A percentile compares a stretch with the other conserved stretches of the same genome.
These are phyloP conservation scores for Hecatera dysodea DNA, from an alignment of 2,888 invertebrate genomes.

Conservation along the genomic window DNA sequence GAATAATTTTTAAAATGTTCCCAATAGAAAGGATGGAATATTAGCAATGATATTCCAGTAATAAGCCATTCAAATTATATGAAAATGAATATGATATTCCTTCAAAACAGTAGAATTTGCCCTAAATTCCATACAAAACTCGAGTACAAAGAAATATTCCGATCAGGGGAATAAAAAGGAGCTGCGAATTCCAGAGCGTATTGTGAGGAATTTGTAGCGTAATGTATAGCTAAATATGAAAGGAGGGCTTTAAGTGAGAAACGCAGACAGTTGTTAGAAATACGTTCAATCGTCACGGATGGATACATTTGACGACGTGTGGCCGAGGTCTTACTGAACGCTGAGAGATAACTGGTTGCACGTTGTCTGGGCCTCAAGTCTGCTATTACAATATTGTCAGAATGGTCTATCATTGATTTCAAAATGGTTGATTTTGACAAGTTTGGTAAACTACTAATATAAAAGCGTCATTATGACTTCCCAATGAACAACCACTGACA, in stretches of 20 bases:
- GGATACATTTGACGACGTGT: not conserved
- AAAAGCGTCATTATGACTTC: no score
- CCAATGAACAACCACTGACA: no score
- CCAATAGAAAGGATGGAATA: not conserved
- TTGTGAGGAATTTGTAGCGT: slow-evolving; percentile 26
- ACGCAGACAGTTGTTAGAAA: slow-evolving; percentile 34
- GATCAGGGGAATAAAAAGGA: slow-evolving; percentile 38
- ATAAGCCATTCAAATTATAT: not conserved
- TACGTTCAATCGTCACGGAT: slow-evolving; percentile 27
- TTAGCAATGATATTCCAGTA: not conserved
- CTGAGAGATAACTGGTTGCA: not conserved
- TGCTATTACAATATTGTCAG: no score
- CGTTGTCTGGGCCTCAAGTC: no score
- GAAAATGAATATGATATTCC: slow-evolving; percentile 1
- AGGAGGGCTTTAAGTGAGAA: slow-evolving; percentile 1
- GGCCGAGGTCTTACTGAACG: not conserved
- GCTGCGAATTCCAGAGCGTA: slow-evolving; percentile 12
- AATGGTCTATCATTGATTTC: no score
- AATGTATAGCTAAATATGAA: slow-evolving; percentile 17
- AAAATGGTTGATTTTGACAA: no score
- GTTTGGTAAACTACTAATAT: no score
- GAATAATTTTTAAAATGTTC: not conserved
- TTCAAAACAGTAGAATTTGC: slow-evolving; percentile 6
- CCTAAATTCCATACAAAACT: slow-evolving; percentile 7
- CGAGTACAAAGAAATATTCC: slow-evolving; percentile 30